Evolutionary conservation across 2,113 vertebrate genomes (phyloP), one percentile per base, ranked within the genome.

Genomic region (Gymnocephalus cernua): DNA sequence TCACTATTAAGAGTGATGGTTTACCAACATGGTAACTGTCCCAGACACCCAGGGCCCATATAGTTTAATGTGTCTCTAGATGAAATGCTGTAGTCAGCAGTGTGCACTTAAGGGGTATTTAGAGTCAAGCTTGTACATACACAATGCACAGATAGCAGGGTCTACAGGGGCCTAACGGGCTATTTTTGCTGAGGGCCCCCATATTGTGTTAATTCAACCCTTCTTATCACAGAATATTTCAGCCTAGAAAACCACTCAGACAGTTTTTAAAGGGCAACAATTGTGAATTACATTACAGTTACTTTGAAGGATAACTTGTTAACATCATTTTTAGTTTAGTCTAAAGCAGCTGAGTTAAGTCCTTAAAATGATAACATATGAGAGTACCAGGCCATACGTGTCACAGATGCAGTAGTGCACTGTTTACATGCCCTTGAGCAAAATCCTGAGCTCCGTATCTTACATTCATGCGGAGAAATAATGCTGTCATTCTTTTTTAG

Each of bases 401-500:
- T 58, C 32, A 76, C 71, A 47, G 41, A 45, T 64, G 35, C 32
- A 15, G 29, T 38, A 53, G 44, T 68, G 19, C 58, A 32, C 58
- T 63, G 16, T 69, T 81, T 41, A 44, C 53, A 41, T 54, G 63
- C 16, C 84, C 75, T 77, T 61, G 41, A 77, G 78, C 38, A 54
- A 77, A 61, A 35, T 21, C 8, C 29, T 14, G 35, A 18, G 25
- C 51, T 61, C n/a, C 8, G 9, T 57, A 23, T 66, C 62, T 32
- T 12, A 68, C 21, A 23, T 13, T 15, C 45, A 50, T 8, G n/a
- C 41, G 8, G 21, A 16, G 16, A 2, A 48, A 59, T 19, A 61
- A 48, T 54, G 21, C 44, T 67, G 27, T 50, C 18, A 21, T 64
- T 53, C 16, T 3, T 16, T 11, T 29, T 62, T 25, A 51, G 48